A percentile compares a stretch with the other conserved stretches of the same genome.
Evolutionary conservation across 2,113 vertebrate genomes (phyloP).

Genomic region (Ciconia boyciana): DNA sequence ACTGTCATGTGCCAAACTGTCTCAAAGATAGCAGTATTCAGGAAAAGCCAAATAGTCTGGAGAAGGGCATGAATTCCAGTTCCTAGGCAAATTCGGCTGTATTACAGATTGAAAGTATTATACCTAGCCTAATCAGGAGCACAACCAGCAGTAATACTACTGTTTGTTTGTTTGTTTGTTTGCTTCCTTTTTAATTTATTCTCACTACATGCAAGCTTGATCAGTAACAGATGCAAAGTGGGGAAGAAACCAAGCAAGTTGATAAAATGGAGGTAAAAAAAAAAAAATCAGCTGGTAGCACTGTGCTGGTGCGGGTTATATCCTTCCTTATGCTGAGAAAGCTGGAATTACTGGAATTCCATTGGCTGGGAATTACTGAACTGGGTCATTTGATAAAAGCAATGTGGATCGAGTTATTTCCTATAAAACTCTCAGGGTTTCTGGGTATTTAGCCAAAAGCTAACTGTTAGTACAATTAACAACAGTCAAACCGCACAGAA

Average conservation of each 20-base stretch:
- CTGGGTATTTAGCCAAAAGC: neutral
- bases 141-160: neutral
- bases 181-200: conserved; percentile 43
- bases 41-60: conserved; percentile 54
- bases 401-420: neutral
- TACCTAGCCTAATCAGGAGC: conserved; percentile 25
- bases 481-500: neutral
- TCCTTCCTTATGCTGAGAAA: neutral
- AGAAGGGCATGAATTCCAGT: conserved; percentile 38
- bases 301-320: neutral
- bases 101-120: conserved; percentile 20
- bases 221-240: conserved; percentile 44
- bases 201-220: conserved; percentile 2
- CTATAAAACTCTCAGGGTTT: neutral
- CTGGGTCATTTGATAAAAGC: conserved; percentile 3
- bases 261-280: neutral
- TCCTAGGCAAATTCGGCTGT: conserved; percentile 17
- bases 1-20: conserved; percentile 62
- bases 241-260: conserved; percentile 22
- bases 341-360: neutral
- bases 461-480: neutral
- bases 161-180: conserved; percentile 1
- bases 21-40: conserved; percentile 66
- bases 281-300: neutral
- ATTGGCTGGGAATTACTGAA: neutral